Conservation (phyloP, 2,888 invertebrate species). For the Dasysyrphus albostriatus region DNA sequence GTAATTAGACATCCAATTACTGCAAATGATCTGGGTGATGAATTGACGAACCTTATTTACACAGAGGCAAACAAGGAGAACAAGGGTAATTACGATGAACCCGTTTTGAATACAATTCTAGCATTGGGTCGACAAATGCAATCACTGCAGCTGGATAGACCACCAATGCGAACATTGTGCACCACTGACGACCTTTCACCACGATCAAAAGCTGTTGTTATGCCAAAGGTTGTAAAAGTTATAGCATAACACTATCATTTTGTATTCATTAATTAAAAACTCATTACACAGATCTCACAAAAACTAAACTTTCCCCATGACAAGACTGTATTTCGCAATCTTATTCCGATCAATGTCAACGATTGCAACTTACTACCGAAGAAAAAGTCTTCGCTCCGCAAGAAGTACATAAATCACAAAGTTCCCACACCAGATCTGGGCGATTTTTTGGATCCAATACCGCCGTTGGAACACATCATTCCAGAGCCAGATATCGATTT, state of each 20-base stretch:
- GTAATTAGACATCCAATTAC: constrained; percentile 63
- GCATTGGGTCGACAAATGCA: constrained; percentile 76
- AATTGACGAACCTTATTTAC: constrained; percentile 32
- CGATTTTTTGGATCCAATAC: constrained; percentile 78
- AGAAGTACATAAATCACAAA: constrained; percentile 67
- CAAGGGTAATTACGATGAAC: constrained; percentile 74
- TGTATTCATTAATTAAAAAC: neutral
- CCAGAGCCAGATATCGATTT: constrained; percentile 78
- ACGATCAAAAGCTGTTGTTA: constrained; percentile 77
- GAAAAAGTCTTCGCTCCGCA: constrained; percentile 67
- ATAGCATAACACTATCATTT: neutral
- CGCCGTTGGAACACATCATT: constrained; percentile 72
- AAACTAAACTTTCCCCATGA: constrained; percentile 80
- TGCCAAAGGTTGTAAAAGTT: constrained; percentile 76
- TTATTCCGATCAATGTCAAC: constrained; percentile 80
- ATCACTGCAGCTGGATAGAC: constrained; percentile 62
- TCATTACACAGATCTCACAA: constrained; percentile 78
- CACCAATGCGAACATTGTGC: constrained; percentile 16
- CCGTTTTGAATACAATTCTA: constrained; percentile 78
- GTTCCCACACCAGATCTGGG: constrained; percentile 78
- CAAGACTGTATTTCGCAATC: constrained; percentile 78
- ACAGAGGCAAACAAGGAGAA: constrained; percentile 54
- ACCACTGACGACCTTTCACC: constrained; percentile 76
- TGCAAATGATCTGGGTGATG: constrained; percentile 50
- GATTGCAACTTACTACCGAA: constrained; percentile 77